Evolutionary conservation across 2,888 invertebrate species (phyloP), one percentile per base, ranked within the genome.

Genomic region (Meganola albula): DNA sequence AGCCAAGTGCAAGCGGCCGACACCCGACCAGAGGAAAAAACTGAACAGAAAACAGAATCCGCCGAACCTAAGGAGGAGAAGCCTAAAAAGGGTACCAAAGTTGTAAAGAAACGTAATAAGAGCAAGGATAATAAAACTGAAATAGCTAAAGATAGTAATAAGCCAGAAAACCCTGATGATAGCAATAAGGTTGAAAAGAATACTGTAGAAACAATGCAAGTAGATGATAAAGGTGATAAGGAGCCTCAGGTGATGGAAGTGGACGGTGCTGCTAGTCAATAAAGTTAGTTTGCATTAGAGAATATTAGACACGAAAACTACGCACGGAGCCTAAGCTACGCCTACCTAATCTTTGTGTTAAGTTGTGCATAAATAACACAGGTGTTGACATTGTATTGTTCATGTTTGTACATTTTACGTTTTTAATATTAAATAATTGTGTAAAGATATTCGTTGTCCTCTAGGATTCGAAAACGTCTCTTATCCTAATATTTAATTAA

Each of bases 251-350:
- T 64, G 31, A 86, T 87, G 87, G 86, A 87, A 49, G 73, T 86
- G 29, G 87, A 86, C 24, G 70, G 68, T 70, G 80, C 75, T 66
- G 71, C 85, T 85, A 84, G 86, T 85, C 85, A 84, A 80, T 84
- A 82, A 77, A 72, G 63, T 58, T 70, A 76, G 68, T 66, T 67
- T 60, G 69, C 71, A 43, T 67, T 79, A 82, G 82, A 62, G 63
- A 78, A 79, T 76, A 40, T 58, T 71, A 74, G 74, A 64, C 62
- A 65, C 73, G 42, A 20, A 3, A 20, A 20, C 8, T 7, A 44
- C 52, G 66, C 74, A 69, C 63, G 57, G 47, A 65, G 64, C 66
- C 58, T 52, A 41, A 44, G 37, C 34, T 40, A 44, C 53, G 54
- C 64, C 73, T 67, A 50, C 45, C 31, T 53, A 53, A 55, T 62